Evolutionary conservation across 1,140 invertebrate genomes (phyloP).

Genomic region (Orius laevigatus): DNA sequence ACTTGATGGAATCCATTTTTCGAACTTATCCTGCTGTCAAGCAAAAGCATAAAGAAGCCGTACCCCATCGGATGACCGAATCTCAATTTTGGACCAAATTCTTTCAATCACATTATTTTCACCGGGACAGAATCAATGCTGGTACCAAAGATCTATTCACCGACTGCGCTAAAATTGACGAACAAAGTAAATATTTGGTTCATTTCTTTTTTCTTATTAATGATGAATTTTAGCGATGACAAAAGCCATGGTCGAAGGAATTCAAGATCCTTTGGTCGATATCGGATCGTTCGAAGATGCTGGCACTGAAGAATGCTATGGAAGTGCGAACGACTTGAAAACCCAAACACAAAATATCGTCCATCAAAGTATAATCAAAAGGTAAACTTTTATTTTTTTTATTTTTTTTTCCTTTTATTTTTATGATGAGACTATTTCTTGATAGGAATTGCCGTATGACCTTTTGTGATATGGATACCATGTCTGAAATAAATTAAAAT

Average conservation of each 20-base stretch:
- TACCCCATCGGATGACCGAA: conserved; percentile 88
- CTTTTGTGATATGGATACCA: no score
- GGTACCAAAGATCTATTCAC: conserved; percentile 81
- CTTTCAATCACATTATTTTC: conserved; percentile 99
- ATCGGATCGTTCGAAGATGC: conserved; percentile 63
- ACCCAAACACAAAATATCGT: conserved; percentile 50
- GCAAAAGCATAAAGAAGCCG: conserved; percentile 91
- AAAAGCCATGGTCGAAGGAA: conserved; percentile 57
- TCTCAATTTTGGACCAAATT: conserved; percentile 98
- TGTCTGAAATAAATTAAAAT: not conserved
- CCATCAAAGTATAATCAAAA: conserved; percentile 84
- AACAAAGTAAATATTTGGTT: conserved; percentile 39
- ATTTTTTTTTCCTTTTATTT: not conserved
- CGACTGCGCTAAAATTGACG: conserved; percentile 92
- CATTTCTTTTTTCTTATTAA: conserved; percentile 6
- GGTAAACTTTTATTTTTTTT: conserved; percentile 25
- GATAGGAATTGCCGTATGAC: not conserved
- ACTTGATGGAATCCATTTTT: conserved; percentile 96
- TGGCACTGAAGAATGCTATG: conserved; percentile 50
- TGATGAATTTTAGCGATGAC: conserved; percentile 37
- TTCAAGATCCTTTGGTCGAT: conserved; percentile 66
- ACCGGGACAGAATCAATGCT: conserved; percentile 80
- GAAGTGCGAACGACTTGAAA: conserved; percentile 36
- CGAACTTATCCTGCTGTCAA: conserved; percentile 98
- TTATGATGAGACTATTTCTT: conserved; percentile 7